phyloP scores from a whole-genome alignment of 2,888 invertebrate genomes.

The Drosophila maculinotata region DNA sequence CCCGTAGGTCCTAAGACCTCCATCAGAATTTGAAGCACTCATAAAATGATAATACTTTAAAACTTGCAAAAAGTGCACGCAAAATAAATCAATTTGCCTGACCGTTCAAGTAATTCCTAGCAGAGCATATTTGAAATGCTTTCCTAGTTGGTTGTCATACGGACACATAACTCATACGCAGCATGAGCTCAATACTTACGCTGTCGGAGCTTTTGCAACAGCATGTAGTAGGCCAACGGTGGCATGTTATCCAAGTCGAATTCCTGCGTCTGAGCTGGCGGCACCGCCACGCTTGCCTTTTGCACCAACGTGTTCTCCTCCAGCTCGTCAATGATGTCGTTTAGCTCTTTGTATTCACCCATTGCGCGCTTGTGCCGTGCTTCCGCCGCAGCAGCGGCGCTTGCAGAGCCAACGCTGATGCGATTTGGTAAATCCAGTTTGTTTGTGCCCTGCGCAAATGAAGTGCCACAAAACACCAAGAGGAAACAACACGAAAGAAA shows the following conservation, averaged over 20 bases:
- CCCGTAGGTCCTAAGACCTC: no score
- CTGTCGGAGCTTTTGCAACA: conserved; percentile 79
- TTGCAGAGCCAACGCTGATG: conserved; percentile 48
- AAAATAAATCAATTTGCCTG: conserved; percentile 11
- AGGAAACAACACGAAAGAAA: conserved; percentile 38
- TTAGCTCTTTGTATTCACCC: conserved; percentile 73
- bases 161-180: conserved; percentile 44
- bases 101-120: conserved; percentile 4
- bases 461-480: conserved; percentile 58
- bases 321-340: conserved; percentile 78
- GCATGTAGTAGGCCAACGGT: conserved; percentile 78
- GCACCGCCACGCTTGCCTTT: conserved; percentile 40
- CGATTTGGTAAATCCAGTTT: conserved; percentile 76
- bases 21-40: neutral
- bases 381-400: conserved; percentile 51
- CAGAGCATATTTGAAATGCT: conserved; percentile 21
- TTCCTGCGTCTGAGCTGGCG: conserved; percentile 65
- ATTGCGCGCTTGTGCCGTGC: conserved; percentile 79
- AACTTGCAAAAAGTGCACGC: neutral
- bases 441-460: conserved; percentile 69
- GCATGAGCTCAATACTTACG: conserved; percentile 63
- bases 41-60: neutral
- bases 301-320: conserved; percentile 72
- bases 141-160: conserved; percentile 20
- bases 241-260: conserved; percentile 81